Evolutionary conservation across 2,797 vertebrate genomes (phyloP), one percentile per base, ranked within the genome.

Genomic region (Characodon lateralis): DNA sequence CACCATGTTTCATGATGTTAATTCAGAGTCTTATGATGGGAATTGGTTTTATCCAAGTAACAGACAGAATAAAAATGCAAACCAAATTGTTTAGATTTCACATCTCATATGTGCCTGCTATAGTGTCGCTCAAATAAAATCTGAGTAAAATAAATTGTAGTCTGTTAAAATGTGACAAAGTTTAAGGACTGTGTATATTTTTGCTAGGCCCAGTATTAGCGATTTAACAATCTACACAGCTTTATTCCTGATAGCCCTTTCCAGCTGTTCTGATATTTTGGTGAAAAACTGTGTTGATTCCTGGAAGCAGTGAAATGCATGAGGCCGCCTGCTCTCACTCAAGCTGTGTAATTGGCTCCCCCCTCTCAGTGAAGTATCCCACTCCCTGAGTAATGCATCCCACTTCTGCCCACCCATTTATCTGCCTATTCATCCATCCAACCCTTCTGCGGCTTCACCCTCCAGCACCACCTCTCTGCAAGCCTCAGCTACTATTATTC

Each of bases 321-420:
- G 77, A 74, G 76, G 71, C 72, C 41, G 10, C 50, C 55, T 79
- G 73, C 72, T 85, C 75, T 77, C 72, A 5, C 73, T 78, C 72
- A 72, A 13, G 20, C 75, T 81, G 84, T 81, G 83, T 83, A 85
- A 90, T 83, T 88, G 81, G 79, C 61, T 78, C 70, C 76, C 61
- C 24, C 28, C 71, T 78, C 79, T 82, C 86, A 75, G 71, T 2
- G 26, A 85, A 71, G 77, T 74, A 87, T 86, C 83, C 71, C 46
- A 58, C 82, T 85, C 78, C 51, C 76, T 70, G 43, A 65, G 75
- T 74, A 71, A 75, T 75, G 59, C 70, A 48, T 75, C 70, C 68
- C 68, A 73, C 74, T 74, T 73, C 69, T 70, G 53, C 81, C 66
- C 35, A 70, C 61, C 73, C 22, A 41, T 71, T 77, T 2, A 58